Evolutionary conservation across 2,113 vertebrate species (phyloP).

Genomic region (Myocastor coypus): DNA sequence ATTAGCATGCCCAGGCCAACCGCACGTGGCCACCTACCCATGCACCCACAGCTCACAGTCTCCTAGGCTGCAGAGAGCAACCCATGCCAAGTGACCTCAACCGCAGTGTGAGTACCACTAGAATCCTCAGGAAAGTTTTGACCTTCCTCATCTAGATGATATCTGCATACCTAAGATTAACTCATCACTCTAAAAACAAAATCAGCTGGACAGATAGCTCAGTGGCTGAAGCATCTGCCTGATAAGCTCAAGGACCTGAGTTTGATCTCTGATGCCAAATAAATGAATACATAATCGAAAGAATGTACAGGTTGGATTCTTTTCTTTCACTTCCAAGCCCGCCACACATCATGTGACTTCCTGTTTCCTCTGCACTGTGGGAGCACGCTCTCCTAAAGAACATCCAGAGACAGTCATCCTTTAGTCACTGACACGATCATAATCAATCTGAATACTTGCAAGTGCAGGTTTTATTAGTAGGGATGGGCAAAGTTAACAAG

Average conservation of each 20-base stretch:
- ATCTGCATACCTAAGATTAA: constrained; percentile 72
- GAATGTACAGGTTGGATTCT: constrained; percentile 62
- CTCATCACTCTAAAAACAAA: constrained; percentile 38
- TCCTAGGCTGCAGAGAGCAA: background rate
- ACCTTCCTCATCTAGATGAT: constrained; percentile 31
- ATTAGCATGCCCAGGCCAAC: background rate
- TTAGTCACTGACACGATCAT: constrained; percentile 31
- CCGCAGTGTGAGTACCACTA: background rate
- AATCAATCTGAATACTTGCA: constrained; percentile 55
- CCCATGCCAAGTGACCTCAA: background rate
- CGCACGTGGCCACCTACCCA: background rate
- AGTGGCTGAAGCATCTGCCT: no score
- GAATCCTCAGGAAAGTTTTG: background rate
- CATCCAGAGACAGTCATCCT: constrained; percentile 18
- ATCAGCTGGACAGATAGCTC: no score
- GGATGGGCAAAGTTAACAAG: background rate
- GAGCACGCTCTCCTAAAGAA: constrained; percentile 52
- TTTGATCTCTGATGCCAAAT: no score
- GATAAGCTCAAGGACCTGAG: no score
- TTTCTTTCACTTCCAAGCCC: constrained; percentile 60
- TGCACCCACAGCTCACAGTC: background rate
- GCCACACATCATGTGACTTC: constrained; percentile 54
- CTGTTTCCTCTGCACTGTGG: constrained; percentile 18
- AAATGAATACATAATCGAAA: background rate
- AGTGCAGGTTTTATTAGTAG: constrained; percentile 72